Evolutionary conservation across 2,797 vertebrate genomes (phyloP), one percentile per base, ranked within the genome.

Genomic region (Aratinga solstitialis): DNA sequence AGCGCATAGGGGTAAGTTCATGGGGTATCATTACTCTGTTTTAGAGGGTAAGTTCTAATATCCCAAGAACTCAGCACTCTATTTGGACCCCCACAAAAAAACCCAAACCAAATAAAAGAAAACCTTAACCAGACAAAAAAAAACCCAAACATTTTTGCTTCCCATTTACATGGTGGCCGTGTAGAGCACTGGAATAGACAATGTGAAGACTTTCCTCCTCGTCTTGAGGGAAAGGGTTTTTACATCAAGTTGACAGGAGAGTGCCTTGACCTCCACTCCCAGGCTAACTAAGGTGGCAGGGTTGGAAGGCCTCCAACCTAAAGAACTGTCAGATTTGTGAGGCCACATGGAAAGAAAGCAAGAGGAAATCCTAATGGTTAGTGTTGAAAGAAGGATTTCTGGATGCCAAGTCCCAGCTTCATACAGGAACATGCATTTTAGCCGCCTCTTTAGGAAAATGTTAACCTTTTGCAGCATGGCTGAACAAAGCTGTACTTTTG

Each of bases 1-100:
- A 63, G 32, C 0, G 0, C 7, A 15, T 40, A 42, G n/a, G 51
- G 7, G 8, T 42, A 40, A 61, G n/a, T 58, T 76, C 1, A 1
- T 54, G 50, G 36, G 19, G 22, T 54, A 17, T 53, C 58, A 26
- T 79, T 62, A 38, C 34, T 67, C 59, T 26, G 58, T 59, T 90
- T 71, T 84, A 71, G 30, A 71, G 30, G 8, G 4, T 43, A 29
- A 54, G 15, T n/a, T 84, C 2, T 36, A 89, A 32, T 9, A 65
- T 65, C 48, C 26, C 27, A 80, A 87, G 13, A 74, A 58, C 14
- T 59, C 36, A 23, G 3, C 19, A 34, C 48, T 83, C 27, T 32
- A 14, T 59, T 59, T 59, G 56, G 34, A 24, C 23, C 34, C 23
- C 23, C 56, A 8, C 15, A 24, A 36, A 26, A n/a, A 34, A 59